Conservation (phyloP, 2,797 vertebrate genomes). For the Agapornis canus region DNA sequence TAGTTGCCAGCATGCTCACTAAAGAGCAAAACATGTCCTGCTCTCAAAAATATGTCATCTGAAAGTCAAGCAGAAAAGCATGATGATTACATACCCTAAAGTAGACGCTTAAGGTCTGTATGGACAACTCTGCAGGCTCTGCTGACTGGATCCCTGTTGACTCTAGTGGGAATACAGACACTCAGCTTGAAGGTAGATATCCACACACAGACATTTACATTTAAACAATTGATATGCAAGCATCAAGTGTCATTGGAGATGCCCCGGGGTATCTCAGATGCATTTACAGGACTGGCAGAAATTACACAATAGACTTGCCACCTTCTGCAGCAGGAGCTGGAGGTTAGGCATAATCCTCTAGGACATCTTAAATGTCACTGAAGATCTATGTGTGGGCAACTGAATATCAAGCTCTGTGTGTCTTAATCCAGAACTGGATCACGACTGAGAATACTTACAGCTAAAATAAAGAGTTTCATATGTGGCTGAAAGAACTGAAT, state of each 20-base stretch:
- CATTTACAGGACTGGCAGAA: not conserved
- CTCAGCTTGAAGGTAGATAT: not conserved
- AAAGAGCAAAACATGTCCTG: not conserved
- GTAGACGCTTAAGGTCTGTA: not conserved
- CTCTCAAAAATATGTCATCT: not conserved
- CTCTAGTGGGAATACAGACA: not conserved
- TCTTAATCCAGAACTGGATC: not conserved
- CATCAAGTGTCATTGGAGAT: not conserved
- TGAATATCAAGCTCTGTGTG: not conserved
- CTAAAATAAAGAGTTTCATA: not conserved
- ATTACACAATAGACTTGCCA: not conserved
- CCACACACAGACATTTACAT: not conserved
- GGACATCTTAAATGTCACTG: not conserved
- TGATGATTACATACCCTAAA: not conserved
- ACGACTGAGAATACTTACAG: not conserved
- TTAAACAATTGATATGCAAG: not conserved
- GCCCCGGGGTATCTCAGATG: not conserved
- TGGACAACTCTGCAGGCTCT: not conserved
- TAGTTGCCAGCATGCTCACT: rapidly evolving
- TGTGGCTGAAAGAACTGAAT: not conserved
- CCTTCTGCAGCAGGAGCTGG: not conserved
- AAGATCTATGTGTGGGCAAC: not conserved
- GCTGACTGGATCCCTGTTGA: not conserved
- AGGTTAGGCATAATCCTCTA: not conserved
- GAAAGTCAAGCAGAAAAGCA: not conserved